phyloP scores from a whole-genome alignment of 2,113 vertebrate genomes.

The Xiphophorus couchianus region DNA sequence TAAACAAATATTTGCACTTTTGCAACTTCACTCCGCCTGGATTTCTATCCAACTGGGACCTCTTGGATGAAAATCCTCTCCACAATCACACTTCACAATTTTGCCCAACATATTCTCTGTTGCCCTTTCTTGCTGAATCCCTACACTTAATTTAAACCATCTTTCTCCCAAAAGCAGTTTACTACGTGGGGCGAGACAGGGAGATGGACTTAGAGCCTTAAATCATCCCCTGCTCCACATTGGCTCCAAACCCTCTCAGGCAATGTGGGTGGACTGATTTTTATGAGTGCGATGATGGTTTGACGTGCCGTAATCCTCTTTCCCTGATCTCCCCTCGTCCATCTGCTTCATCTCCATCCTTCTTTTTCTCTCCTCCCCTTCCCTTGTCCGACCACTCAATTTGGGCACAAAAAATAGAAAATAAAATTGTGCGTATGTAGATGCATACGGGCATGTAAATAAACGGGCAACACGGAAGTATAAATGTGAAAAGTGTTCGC shows the following conservation, averaged over 20 bases:
- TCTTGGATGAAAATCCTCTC: slow-evolving; percentile 29
- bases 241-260: slow-evolving; percentile 46
- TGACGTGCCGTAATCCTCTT: slow-evolving; percentile 83
- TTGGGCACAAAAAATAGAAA: slow-evolving; percentile 3
- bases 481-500: slow-evolving; percentile 32
- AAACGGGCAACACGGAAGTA: slow-evolving; percentile 6
- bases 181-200: slow-evolving; percentile 51
- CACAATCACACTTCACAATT: slow-evolving; percentile 54
- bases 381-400: slow-evolving; percentile 17
- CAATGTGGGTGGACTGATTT: slow-evolving; percentile 74
- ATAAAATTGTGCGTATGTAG: not conserved
- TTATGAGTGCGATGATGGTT: slow-evolving; percentile 77
- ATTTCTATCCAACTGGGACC: not conserved
- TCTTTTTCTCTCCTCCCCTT: slow-evolving; percentile 42
- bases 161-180: slow-evolving; percentile 53
- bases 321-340: slow-evolving; percentile 76
- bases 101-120: slow-evolving; percentile 37
- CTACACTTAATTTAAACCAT: slow-evolving; percentile 61
- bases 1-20: not conserved
- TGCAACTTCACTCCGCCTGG: slow-evolving; percentile 24
- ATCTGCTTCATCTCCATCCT: slow-evolving; percentile 76
- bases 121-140: slow-evolving; percentile 49
- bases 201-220: slow-evolving; percentile 63
- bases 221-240: slow-evolving; percentile 71
- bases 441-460: not conserved